These are phyloP conservation scores for Bergia puertoricense DNA, from an alignment of 92 coral and sea anemone genomes.

Conservation along the genomic window DNA sequence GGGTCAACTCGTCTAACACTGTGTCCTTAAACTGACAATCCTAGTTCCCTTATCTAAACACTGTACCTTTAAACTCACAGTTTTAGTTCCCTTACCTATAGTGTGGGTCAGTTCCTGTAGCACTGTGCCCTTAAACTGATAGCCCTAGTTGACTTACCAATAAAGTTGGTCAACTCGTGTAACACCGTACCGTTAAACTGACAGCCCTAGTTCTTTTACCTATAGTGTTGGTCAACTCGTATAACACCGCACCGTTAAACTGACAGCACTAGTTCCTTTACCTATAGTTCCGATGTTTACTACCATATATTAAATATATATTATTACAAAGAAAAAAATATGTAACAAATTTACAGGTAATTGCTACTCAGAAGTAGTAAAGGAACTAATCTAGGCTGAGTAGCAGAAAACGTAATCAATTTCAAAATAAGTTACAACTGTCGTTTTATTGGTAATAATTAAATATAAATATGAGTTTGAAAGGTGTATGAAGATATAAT, in stretches of 20 bases:
- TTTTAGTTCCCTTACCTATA: neutral
- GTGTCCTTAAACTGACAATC: neutral
- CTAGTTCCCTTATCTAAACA: neutral
- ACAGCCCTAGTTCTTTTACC: neutral
- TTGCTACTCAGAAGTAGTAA: too few species aligned
- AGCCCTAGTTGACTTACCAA: neutral
- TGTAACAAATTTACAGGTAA: too few species aligned
- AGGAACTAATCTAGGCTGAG: too few species aligned
- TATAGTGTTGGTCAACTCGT: neutral
- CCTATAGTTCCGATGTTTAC: neutral
- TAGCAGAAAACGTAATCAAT: too few species aligned
- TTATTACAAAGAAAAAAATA: too few species aligned
- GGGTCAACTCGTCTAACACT: constrained; percentile 9
- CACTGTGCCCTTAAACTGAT: constrained; percentile 23
- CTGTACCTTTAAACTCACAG: neutral
- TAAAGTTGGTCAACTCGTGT: neutral
- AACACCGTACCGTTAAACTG: constrained; percentile 27
- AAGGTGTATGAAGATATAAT: too few species aligned
- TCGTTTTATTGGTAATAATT: too few species aligned
- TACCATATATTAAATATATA: too few species aligned
- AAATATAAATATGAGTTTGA: too few species aligned
- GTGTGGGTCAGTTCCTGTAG: constrained; percentile 36
- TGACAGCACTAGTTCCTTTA: neutral
- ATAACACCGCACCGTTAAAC: constrained; percentile 24
- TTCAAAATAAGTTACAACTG: too few species aligned